phyloP scores from a whole-genome alignment of 2,113 vertebrate species.

The Cyprinodon tularosa region DNA sequence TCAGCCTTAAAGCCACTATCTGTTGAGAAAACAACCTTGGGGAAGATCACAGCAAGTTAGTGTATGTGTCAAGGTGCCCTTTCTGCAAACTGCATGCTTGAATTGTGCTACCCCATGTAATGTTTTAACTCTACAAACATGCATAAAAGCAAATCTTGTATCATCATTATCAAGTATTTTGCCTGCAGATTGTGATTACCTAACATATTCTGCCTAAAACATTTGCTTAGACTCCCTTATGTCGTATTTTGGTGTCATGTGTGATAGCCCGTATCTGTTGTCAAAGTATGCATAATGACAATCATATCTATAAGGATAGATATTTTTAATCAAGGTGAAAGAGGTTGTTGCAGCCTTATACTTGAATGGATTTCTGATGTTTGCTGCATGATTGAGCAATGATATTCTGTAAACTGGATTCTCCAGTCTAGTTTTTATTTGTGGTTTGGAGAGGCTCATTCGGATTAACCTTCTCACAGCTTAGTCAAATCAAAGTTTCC shows the following conservation, averaged over 20 bases:
- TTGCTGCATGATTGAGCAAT: constrained; percentile 21
- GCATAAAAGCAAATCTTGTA: not conserved
- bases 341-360: constrained; percentile 1
- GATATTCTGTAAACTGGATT: constrained; percentile 48
- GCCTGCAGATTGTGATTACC: not conserved
- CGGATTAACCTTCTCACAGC: constrained; percentile 19
- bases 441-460: constrained; percentile 44
- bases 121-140: constrained; percentile 30
- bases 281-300: constrained; percentile 7
- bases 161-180: not conserved
- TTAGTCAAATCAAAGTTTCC: constrained; percentile 38
- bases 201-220: constrained; percentile 1
- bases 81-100: constrained; percentile 63
- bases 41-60: constrained; percentile 57
- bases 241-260: not conserved
- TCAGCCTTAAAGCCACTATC: constrained; percentile 47
- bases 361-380: constrained; percentile 30
- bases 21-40: constrained; percentile 52
- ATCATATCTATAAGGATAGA: constrained; percentile 6
- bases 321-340: constrained; percentile 42
- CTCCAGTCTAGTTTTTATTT: constrained; percentile 45
- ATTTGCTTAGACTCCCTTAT: constrained; percentile 1
- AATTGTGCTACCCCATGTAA: constrained; percentile 54
- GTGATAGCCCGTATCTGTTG: constrained; percentile 27
- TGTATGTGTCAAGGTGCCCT: constrained; percentile 75